phyloP scores from a whole-genome alignment of 2,113 vertebrate genomes.

The Oryzias woworae region DNA sequence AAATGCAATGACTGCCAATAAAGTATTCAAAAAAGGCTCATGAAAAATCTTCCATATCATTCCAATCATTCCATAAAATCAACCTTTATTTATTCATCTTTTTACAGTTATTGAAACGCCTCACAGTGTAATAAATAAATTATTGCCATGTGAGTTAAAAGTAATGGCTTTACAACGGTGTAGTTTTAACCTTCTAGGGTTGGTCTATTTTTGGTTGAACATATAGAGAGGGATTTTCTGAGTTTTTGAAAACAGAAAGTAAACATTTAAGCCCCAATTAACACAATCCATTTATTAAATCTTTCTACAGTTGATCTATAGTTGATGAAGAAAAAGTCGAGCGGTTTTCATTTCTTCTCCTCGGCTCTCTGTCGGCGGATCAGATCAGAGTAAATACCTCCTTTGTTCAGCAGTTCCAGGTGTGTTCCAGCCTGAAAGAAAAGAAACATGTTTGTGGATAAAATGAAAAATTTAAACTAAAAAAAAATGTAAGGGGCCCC shows the following conservation, averaged over 20 bases:
- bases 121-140: constrained; percentile 11
- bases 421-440: constrained; percentile 86
- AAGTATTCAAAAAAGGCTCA: neutral
- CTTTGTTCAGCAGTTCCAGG: constrained; percentile 81
- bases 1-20: neutral
- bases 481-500: no score
- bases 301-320: constrained; percentile 10
- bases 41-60: neutral
- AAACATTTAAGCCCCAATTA: constrained; percentile 24
- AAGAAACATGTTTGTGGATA: constrained; percentile 28
- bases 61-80: constrained; percentile 8
- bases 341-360: constrained; percentile 60
- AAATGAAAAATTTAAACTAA: constrained; percentile 7
- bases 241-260: constrained; percentile 10
- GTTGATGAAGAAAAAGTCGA: constrained; percentile 2
- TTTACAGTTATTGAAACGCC: neutral
- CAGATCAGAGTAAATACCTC: constrained; percentile 88
- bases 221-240: neutral
- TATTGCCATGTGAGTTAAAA: constrained; percentile 3
- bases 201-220: constrained; percentile 29
- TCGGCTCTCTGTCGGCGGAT: constrained; percentile 84
- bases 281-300: constrained; percentile 1
- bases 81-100: constrained; percentile 25
- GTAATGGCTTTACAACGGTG: constrained; percentile 34
- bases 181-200: constrained; percentile 17